phyloP scores from a whole-genome alignment of 2,113 vertebrate species.

The Gasterosteus nipponicus region DNA sequence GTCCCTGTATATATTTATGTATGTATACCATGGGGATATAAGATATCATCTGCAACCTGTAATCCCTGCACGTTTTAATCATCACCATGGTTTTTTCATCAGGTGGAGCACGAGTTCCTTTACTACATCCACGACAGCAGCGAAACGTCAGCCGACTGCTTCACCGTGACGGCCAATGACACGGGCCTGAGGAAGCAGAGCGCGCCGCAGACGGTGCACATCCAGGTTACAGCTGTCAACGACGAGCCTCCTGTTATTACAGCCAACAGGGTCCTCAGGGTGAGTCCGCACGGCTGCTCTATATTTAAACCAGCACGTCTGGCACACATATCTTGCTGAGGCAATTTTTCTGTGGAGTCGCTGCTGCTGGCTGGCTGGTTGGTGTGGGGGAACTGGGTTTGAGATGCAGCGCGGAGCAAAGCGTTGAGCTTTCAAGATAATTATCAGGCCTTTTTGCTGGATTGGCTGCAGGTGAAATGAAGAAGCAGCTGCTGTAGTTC shows the following conservation, averaged over 20 bases:
- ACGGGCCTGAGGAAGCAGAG: slow-evolving; percentile 87
- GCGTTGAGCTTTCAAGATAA: slow-evolving; percentile 5
- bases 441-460: background rate
- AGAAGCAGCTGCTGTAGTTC: background rate
- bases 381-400: slow-evolving; percentile 59
- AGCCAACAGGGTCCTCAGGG: slow-evolving; percentile 88
- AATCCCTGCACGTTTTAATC: background rate
- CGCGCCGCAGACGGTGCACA: slow-evolving; percentile 80
- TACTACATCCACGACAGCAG: slow-evolving; percentile 90
- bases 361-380: slow-evolving; percentile 44
- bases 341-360: slow-evolving; percentile 58
- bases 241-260: slow-evolving; percentile 87
- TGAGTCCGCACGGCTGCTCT: slow-evolving; percentile 75
- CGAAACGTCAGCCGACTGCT: slow-evolving; percentile 84
- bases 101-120: slow-evolving; percentile 90
- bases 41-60: background rate
- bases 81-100: slow-evolving; percentile 51
- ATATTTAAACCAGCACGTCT: slow-evolving; percentile 66
- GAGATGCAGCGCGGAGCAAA: slow-evolving; percentile 53
- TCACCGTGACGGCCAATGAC: slow-evolving; percentile 87
- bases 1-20: too few species aligned
- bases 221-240: slow-evolving; percentile 86
- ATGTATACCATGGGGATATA: too few species aligned
- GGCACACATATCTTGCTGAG: slow-evolving; percentile 48
- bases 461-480: background rate